Percentiles rank a stretch among this genome's conserved stretches.
Conservation (phyloP, 30 jellyfish, hydroid and myxozoan species). For the Kudoa iwatai region DNA sequence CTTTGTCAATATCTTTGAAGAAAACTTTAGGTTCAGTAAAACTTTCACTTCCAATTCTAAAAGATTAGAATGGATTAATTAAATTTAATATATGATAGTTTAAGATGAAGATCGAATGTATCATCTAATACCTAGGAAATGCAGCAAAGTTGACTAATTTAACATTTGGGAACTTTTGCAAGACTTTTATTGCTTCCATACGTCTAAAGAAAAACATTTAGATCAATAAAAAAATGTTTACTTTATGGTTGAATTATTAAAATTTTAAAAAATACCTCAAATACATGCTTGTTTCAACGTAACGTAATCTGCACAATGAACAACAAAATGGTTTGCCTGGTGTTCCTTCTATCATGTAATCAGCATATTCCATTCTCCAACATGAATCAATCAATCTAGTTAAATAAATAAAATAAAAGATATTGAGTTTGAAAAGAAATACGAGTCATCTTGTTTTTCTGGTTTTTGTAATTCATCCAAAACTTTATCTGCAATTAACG, state of each 20-base stretch:
- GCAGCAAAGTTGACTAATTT: slow-evolving; percentile 15
- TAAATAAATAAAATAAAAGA: too few relatives aligned
- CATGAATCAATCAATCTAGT: slow-evolving; percentile 18
- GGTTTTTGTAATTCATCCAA: slow-evolving; percentile 21
- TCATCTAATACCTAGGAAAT: slow-evolving; percentile 20
- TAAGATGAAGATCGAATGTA: background rate
- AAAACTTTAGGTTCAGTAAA: slow-evolving; percentile 16
- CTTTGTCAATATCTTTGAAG: background rate
- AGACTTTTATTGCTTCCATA: slow-evolving; percentile 1
- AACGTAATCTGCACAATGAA: slow-evolving; percentile 32
- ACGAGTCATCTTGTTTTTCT: slow-evolving; percentile 48
- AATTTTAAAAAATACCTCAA: slow-evolving; percentile 20
- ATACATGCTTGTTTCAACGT: slow-evolving; percentile 63
- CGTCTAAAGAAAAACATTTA: background rate
- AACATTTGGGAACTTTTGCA: slow-evolving; percentile 8
- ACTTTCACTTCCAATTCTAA: slow-evolving; percentile 49
- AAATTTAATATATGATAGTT: background rate
- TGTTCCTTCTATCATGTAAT: slow-evolving; percentile 83
- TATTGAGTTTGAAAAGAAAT: background rate
- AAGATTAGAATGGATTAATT: background rate
- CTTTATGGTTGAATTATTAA: too few relatives aligned
- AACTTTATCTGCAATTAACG: slow-evolving; percentile 13
- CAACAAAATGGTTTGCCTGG: slow-evolving; percentile 95
- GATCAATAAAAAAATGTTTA: too few relatives aligned
- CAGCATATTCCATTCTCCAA: slow-evolving; percentile 75